These are phyloP conservation scores for Corythornis madagascariensis DNA, from an alignment of 2,113 vertebrate species.

Conservation along the genomic window DNA sequence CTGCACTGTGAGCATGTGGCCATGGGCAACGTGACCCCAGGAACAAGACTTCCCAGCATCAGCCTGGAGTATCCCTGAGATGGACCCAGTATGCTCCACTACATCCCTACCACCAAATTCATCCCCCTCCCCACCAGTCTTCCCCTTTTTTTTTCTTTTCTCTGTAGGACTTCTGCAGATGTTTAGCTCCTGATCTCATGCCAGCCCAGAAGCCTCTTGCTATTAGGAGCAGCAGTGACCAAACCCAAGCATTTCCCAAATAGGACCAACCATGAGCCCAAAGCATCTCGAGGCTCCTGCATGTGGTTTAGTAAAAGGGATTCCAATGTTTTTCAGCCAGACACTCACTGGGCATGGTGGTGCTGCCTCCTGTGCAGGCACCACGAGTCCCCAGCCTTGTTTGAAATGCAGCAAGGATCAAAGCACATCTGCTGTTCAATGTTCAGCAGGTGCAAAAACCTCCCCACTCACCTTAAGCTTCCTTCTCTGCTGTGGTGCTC, in stretches of 20 bases:
- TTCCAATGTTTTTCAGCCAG: background rate
- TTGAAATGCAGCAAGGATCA: background rate
- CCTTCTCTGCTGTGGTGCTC: background rate
- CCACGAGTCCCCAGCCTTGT: accelerated
- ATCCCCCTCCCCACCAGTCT: background rate
- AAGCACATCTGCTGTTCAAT: accelerated
- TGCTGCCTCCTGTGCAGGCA: accelerated
- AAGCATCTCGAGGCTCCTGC: background rate
- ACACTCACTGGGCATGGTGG: accelerated
- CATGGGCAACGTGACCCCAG: background rate
- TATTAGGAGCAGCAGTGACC: background rate
- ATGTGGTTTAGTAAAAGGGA: background rate
- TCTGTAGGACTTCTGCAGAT: background rate
- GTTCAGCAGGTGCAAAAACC: background rate
- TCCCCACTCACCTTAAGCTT: background rate
- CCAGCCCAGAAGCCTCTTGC: background rate
- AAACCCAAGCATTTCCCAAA: background rate
- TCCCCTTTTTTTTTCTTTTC: background rate
- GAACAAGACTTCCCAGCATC: background rate
- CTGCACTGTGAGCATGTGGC: background rate
- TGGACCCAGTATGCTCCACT: background rate
- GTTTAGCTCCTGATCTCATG: background rate
- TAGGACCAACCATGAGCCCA: background rate
- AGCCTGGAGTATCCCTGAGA: background rate
- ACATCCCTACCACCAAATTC: background rate